Conservation (phyloP, 2,888 invertebrate species). For the Amorpha juglandis region DNA sequence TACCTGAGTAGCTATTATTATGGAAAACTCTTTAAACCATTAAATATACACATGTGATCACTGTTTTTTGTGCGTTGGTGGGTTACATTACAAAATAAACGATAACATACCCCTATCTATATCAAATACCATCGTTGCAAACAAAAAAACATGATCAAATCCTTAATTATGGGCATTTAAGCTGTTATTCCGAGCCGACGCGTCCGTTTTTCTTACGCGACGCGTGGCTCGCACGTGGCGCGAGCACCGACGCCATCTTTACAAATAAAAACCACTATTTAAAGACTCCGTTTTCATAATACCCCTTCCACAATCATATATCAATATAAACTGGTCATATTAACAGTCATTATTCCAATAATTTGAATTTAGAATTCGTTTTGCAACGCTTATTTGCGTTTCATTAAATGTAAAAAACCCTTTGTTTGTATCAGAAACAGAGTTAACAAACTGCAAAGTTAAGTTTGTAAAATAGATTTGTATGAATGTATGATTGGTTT, state of each 20-base stretch:
- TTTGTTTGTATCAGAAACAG: conserved; percentile 27
- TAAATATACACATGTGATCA: background rate
- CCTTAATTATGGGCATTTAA: conserved; percentile 77
- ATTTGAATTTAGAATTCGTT: conserved; percentile 69
- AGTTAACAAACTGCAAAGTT: conserved; percentile 25
- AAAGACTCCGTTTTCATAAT: conserved; percentile 34
- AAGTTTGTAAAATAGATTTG: conserved; percentile 48
- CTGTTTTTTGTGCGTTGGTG: background rate
- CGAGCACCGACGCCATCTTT: conserved; percentile 73
- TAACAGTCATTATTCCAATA: conserved; percentile 71
- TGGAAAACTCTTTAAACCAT: too few species aligned
- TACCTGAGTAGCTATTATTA: too few species aligned
- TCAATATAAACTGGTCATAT: conserved; percentile 46
- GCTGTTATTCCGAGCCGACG: conserved; percentile 77
- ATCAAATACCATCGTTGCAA: conserved; percentile 64
- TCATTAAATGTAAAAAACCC: conserved; percentile 25
- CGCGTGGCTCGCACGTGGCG: conserved; percentile 76
- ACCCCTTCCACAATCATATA: conserved; percentile 7
- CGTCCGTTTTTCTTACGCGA: conserved; percentile 71
- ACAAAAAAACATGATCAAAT: conserved; percentile 68
- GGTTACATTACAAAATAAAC: conserved; percentile 29
- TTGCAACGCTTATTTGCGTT: conserved; percentile 34
- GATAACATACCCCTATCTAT: conserved; percentile 67
- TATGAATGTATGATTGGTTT: conserved; percentile 54
- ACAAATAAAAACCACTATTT: conserved; percentile 47